phyloP scores from a whole-genome alignment of 2,113 vertebrate genomes.

The Rynchops niger region DNA sequence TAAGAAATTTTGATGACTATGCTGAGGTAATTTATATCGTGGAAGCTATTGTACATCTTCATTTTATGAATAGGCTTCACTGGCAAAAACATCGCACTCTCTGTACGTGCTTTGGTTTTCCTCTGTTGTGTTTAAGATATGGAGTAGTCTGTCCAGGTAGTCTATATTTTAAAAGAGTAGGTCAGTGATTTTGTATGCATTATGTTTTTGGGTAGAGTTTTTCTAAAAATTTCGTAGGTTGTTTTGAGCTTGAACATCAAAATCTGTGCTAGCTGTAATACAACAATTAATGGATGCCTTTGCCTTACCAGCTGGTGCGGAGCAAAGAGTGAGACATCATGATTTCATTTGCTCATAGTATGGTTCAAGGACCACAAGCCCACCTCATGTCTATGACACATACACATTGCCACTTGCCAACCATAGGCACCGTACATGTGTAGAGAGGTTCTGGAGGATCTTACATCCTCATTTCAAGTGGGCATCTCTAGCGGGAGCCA shows the following conservation, averaged over 20 bases:
- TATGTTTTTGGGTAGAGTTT: background rate
- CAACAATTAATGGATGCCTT: background rate
- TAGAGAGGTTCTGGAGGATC: background rate
- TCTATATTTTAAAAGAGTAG: background rate
- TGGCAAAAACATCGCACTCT: background rate
- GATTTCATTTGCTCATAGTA: background rate
- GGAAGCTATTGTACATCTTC: background rate
- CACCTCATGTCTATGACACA: background rate
- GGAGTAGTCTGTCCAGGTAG: fast-evolving
- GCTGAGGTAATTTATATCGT: background rate
- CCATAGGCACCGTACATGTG: fast-evolving
- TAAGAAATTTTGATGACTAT: background rate
- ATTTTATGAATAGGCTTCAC: background rate
- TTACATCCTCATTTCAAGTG: background rate
- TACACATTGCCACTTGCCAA: background rate
- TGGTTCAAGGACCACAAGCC: background rate
- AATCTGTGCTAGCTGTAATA: background rate
- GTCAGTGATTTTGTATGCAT: background rate
- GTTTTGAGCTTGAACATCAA: background rate
- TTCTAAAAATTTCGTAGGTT: background rate
- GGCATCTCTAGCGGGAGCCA: background rate
- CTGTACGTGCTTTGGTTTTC: background rate
- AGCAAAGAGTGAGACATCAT: background rate
- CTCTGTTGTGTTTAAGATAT: background rate
- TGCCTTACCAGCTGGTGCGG: background rate